Conservation (phyloP, 2,113 vertebrate genomes). For the Erythrolamprus reginae region DNA sequence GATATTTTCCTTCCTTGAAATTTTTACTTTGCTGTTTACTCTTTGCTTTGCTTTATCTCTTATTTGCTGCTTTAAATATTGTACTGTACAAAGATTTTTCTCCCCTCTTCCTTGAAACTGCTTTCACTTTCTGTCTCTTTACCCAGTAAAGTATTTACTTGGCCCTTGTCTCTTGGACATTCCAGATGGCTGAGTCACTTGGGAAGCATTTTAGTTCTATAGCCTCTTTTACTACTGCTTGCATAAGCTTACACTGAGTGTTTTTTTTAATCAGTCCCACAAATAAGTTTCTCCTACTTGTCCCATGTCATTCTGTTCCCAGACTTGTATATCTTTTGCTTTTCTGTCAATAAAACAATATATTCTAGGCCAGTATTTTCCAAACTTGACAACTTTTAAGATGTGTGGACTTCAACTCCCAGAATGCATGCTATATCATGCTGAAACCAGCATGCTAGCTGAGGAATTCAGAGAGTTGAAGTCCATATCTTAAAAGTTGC, state of each 20-base stretch:
- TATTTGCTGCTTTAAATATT: background rate
- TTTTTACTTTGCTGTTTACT: background rate
- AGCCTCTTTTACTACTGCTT: background rate
- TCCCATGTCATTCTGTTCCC: background rate
- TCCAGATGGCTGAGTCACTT: background rate
- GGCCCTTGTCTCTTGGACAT: background rate
- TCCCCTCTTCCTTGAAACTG: background rate
- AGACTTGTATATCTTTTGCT: background rate
- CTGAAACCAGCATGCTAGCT: background rate
- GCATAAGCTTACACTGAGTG: background rate
- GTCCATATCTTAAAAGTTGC: background rate
- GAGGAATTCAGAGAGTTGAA: background rate
- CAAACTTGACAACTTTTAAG: background rate
- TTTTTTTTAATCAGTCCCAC: background rate
- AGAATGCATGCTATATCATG: background rate
- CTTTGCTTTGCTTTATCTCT: background rate
- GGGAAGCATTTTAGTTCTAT: background rate
- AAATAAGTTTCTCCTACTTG: background rate
- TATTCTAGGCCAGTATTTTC: background rate
- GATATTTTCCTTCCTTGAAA: background rate
- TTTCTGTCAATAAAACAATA: background rate
- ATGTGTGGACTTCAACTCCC: background rate
- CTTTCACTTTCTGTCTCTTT: background rate
- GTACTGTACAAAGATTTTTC: background rate
- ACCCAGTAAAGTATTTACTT: background rate